Evolutionary conservation across 2,888 invertebrate species (phyloP), one percentile per base, ranked within the genome.

Genomic region (Orgyia antiqua): DNA sequence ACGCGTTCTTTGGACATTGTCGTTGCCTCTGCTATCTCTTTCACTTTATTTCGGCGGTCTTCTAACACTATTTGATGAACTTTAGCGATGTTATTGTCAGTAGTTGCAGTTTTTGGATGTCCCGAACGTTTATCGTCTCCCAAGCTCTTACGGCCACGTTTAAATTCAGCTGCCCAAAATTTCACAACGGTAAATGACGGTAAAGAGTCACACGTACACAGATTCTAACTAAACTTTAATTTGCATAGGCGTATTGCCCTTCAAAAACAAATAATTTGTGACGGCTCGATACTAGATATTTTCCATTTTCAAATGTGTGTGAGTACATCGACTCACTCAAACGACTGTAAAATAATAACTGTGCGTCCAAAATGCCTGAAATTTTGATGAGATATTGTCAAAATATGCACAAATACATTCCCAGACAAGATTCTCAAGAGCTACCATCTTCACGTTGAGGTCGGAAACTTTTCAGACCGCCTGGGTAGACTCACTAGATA

Each of bases 131-230:
- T 33, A 36, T 45, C 43, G 25, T 47, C 38, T 37, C 27, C 31
- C 32, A 31, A 33, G 42, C 39, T 42, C 24, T 19, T 35, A 40
- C 37, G 41, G 27, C 43, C 46, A 33, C 37, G 31, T 40, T 45
- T 42, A 43, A 45, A 42, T 35, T 42, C 45, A 39, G 41, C 35
- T 36, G 30, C 39, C 37, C 41, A 49, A 37, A 33, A 39, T 38
- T 43, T 40, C 8, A 42, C 27, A 25, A 33, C 36, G 24, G 31
- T 38, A 36, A 42, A 39, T 35, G 35, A 41, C 24, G 38, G 44
- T 24, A 39, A 13, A 37, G 36, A 35, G 24, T 34, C 35, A 28
- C 36, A n/a, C 34, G 7, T 33, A 27, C 11, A 31, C 31, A 39
- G 40, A 33, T 9, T 27, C 27, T 10, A 19, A 19, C 19, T 19